Conservation (phyloP, 2,888 invertebrate genomes). For the Crepidodera aurea region DNA sequence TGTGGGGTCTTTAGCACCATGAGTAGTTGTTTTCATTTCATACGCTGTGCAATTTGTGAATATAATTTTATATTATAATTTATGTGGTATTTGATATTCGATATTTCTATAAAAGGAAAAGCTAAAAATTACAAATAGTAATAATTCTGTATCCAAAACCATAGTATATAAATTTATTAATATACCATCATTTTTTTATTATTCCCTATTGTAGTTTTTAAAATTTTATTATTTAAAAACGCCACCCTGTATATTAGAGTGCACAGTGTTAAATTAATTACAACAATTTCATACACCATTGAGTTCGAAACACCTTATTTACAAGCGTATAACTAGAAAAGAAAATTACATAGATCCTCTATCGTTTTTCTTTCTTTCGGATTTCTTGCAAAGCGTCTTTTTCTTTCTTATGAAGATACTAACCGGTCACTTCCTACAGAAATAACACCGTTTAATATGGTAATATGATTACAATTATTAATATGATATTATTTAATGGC, state of each 20-base stretch:
- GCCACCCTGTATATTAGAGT: neutral
- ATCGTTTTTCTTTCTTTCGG: slow-evolving; percentile 16
- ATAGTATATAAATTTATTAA: no score
- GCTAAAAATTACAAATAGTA: no score
- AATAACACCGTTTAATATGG: slow-evolving; percentile 23
- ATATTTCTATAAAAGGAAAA: no score
- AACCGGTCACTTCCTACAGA: slow-evolving; percentile 21
- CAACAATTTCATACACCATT: slow-evolving; percentile 19
- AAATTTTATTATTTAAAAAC: no score
- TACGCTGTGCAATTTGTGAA: no score
- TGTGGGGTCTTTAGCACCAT: no score
- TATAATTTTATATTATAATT: no score
- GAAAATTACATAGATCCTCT: slow-evolving; percentile 16
- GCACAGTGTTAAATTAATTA: slow-evolving; percentile 22
- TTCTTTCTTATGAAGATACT: slow-evolving; percentile 1
- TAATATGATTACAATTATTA: slow-evolving; percentile 27
- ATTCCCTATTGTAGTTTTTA: no score
- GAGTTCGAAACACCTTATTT: slow-evolving; percentile 17
- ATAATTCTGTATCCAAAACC: no score
- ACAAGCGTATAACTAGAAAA: slow-evolving; percentile 21
- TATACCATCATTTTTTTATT: no score
- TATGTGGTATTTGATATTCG: no score
- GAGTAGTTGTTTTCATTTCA: no score
- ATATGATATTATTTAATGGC: slow-evolving; percentile 11
- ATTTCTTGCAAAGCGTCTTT: slow-evolving; percentile 6